Conservation (phyloP, 64 coral and sea anemone genomes). For the Stichodactyla helianthus region DNA sequence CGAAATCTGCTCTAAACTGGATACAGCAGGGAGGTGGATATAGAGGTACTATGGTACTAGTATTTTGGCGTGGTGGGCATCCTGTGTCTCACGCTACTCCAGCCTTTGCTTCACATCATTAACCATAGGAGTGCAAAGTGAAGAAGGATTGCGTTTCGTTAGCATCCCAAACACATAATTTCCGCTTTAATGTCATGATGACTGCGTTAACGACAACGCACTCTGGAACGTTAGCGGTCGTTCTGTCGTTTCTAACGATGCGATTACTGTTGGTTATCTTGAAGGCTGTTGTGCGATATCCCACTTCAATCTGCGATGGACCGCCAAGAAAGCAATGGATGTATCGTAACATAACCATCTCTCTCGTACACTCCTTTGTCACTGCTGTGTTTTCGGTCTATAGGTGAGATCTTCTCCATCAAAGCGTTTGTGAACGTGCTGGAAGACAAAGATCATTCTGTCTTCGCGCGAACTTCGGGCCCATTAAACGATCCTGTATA, state of each 20-base stretch:
- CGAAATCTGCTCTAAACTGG: too few species aligned
- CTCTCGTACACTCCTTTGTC: conserved; percentile 33
- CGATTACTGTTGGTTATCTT: background rate
- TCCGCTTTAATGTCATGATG: conserved; percentile 4
- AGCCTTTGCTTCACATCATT: background rate
- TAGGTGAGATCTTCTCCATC: conserved; percentile 6
- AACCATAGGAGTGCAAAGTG: background rate
- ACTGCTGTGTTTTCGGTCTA: conserved; percentile 45
- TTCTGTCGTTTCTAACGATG: background rate
- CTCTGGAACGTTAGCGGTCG: background rate
- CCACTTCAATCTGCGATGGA: background rate
- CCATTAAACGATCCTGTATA: too few species aligned
- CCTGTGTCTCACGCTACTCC: background rate
- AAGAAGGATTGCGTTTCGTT: background rate
- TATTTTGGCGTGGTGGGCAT: background rate
- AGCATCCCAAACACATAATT: background rate
- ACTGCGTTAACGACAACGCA: background rate
- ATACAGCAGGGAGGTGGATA: too few species aligned
- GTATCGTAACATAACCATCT: conserved; percentile 41
- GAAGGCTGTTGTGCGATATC: background rate
- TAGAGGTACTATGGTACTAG: too few species aligned
- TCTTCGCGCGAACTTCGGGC: background rate
- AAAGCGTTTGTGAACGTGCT: background rate
- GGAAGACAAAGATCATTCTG: background rate
- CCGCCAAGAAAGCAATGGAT: conserved; percentile 46